Conservation (phyloP, 2,113 vertebrate genomes). For the Heterotilapia buettikoferi region DNA sequence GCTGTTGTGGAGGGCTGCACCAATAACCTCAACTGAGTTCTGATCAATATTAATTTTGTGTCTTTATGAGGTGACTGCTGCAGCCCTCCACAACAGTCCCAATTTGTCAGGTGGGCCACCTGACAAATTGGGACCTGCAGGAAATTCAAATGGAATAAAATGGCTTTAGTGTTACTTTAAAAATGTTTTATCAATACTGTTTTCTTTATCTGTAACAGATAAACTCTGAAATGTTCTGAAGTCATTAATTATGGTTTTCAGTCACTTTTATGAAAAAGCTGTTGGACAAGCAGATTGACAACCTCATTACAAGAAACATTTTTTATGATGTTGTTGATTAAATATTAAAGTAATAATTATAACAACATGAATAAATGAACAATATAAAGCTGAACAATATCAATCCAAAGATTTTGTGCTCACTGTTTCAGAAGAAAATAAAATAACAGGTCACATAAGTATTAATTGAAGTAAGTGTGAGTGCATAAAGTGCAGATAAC, state of each 20-base stretch:
- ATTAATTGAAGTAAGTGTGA: not conserved
- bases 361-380: not conserved
- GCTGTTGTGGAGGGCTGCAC: not conserved
- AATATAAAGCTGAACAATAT: not conserved
- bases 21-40: not conserved
- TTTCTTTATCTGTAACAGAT: not conserved
- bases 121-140: not conserved
- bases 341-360: not conserved
- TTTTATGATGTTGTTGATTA: not conserved
- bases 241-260: not conserved
- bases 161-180: not conserved
- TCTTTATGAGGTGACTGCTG: not conserved
- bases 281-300: not conserved
- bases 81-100: not conserved
- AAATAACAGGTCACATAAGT: not conserved
- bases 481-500: not conserved
- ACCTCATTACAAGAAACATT: not conserved
- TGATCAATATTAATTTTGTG: not conserved
- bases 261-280: not conserved
- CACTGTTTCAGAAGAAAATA: not conserved
- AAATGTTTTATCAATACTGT: not conserved
- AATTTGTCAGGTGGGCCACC: not conserved
- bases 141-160: not conserved
- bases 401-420: not conserved
- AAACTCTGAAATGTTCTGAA: not conserved